Percentiles rank a stretch among this genome's conserved stretches.
phyloP scores from a whole-genome alignment of 2,797 vertebrate species.

The Sorex maritimensis region DNA sequence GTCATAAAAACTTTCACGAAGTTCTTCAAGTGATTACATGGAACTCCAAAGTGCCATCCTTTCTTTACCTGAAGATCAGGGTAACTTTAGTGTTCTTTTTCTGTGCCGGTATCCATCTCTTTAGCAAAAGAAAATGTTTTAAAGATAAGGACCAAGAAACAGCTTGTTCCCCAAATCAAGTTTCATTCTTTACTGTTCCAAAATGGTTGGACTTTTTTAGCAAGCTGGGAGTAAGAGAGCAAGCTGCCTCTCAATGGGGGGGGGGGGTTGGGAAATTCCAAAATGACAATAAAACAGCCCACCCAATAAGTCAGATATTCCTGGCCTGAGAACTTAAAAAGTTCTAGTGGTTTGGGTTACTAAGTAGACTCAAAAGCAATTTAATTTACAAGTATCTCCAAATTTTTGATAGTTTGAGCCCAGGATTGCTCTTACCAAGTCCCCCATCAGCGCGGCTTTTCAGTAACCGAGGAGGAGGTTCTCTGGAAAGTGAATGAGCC shows the following conservation, averaged over 20 bases:
- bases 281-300: conserved; percentile 8
- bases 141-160: conserved; percentile 47
- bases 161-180: conserved; percentile 53
- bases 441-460: not conserved
- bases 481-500: not conserved
- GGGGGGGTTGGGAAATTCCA: conserved; percentile 12
- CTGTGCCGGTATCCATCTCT: conserved; percentile 33
- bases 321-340: conserved; percentile 35
- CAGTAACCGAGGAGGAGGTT: not conserved
- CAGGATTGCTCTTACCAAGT: not conserved
- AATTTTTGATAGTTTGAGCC: not conserved
- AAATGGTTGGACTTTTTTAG: conserved; percentile 58
- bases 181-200: conserved; percentile 39
- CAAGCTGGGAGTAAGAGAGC: not conserved
- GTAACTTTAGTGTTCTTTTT: conserved; percentile 44
- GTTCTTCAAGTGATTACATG: conserved; percentile 62
- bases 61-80: conserved; percentile 67
- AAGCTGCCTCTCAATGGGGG: not conserved
- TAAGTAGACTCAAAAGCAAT: conserved; percentile 26
- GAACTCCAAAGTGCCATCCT: conserved; percentile 49
- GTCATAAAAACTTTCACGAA: conserved; percentile 61
- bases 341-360: not conserved
- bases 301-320: conserved; percentile 20
- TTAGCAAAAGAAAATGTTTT: conserved; percentile 61
- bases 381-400: not conserved